Percentiles rank a stretch among this genome's conserved stretches.
phyloP scores from a whole-genome alignment of 2,113 vertebrate species.

The Channa maculata region DNA sequence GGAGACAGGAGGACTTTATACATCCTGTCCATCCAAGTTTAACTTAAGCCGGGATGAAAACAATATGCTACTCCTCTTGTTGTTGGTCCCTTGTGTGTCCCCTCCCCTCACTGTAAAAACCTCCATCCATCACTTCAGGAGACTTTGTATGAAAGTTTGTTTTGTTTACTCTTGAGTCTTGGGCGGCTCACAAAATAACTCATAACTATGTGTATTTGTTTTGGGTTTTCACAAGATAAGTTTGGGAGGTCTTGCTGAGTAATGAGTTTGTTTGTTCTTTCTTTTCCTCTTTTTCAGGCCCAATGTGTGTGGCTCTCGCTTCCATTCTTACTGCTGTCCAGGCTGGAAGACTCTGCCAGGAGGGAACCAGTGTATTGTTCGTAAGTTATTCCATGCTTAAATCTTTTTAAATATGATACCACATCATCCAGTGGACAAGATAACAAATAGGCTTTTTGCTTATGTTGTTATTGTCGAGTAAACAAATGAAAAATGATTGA shows the following conservation, averaged over 20 bases:
- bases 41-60: slow-evolving; percentile 59
- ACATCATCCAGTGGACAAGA: background rate
- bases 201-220: slow-evolving; percentile 56
- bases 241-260: slow-evolving; percentile 40
- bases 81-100: slow-evolving; percentile 13
- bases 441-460: slow-evolving; percentile 5
- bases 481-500: background rate
- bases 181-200: slow-evolving; percentile 47
- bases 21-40: slow-evolving; percentile 53
- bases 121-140: slow-evolving; percentile 48
- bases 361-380: slow-evolving; percentile 99
- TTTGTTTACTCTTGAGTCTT: slow-evolving; percentile 55
- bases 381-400: slow-evolving; percentile 86
- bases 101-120: slow-evolving; percentile 31
- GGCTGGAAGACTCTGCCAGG: slow-evolving; percentile 98
- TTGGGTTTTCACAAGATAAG: slow-evolving; percentile 44
- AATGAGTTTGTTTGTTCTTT: slow-evolving; percentile 57
- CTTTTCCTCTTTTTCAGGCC: slow-evolving; percentile 83
- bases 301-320: slow-evolving; percentile 97
- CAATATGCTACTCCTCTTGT: slow-evolving; percentile 45
- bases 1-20: slow-evolving; percentile 40
- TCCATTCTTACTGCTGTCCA: slow-evolving; percentile 98
- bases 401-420: slow-evolving; percentile 8
- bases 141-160: slow-evolving; percentile 53
- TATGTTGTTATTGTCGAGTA: background rate